These are phyloP conservation scores for Drosophila pallidifrons DNA, from an alignment of 1,140 invertebrate species.

Conservation along the genomic window DNA sequence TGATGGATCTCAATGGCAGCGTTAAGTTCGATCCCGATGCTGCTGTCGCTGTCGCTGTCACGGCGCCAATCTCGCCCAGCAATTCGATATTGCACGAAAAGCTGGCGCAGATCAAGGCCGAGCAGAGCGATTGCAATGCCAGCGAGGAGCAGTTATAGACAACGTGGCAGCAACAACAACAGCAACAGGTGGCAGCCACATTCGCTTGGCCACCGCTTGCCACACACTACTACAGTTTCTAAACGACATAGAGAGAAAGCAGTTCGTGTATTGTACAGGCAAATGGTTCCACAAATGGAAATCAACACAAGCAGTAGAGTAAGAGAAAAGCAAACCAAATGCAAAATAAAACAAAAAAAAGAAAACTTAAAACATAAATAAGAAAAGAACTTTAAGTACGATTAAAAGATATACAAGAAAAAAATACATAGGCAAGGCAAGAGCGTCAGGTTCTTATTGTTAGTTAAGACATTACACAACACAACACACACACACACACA, in stretches of 20 bases:
- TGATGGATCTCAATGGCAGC: constrained; percentile 79
- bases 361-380: constrained; percentile 29
- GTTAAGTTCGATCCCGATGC: constrained; percentile 57
- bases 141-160: constrained; percentile 76
- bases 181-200: constrained; percentile 57
- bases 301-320: not conserved
- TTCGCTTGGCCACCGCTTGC: constrained; percentile 73
- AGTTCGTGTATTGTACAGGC: constrained; percentile 34
- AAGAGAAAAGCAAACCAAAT: constrained; percentile 54
- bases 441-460: constrained; percentile 58
- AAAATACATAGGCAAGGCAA: constrained; percentile 31
- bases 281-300: constrained; percentile 2
- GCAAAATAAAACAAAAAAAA: constrained; percentile 26
- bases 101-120: constrained; percentile 83
- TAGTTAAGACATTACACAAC: constrained; percentile 49
- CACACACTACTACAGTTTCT: constrained; percentile 78
- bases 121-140: constrained; percentile 42
- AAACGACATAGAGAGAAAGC: constrained; percentile 18
- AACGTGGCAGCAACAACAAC: constrained; percentile 32
- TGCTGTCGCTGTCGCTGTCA: not conserved
- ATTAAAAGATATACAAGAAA: constrained; percentile 26
- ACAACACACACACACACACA: constrained; percentile 35
- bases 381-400: constrained; percentile 44
- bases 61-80: constrained; percentile 28
- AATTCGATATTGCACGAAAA: constrained; percentile 78